phyloP scores from a whole-genome alignment of 64 coral and sea anemone species.

The Dendronephthya gigantea region DNA sequence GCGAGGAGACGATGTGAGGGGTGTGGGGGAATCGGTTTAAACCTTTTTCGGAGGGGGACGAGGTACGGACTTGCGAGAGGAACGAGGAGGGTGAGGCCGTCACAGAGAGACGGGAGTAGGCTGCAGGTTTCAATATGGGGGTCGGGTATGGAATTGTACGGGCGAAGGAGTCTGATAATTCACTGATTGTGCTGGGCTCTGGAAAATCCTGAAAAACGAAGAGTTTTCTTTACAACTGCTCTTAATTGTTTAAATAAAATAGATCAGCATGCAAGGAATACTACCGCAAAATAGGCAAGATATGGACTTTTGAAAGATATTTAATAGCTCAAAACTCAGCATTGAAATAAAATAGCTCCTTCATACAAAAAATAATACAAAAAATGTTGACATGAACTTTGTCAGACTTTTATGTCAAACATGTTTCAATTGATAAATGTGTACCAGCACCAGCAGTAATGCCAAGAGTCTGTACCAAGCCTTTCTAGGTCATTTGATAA shows the following conservation, averaged over 20 bases:
- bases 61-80: background rate
- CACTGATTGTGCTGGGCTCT: background rate
- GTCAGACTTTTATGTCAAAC: too few species aligned
- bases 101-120: conserved; percentile 1
- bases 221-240: background rate
- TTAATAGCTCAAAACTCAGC: too few species aligned
- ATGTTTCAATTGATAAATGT: too few species aligned
- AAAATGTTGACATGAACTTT: too few species aligned
- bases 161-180: conserved; percentile 5
- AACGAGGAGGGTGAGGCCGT: background rate
- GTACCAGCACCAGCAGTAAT: too few species aligned
- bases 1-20: background rate
- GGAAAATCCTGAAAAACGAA: conserved; percentile 48
- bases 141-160: conserved; percentile 43
- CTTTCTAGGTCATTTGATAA: too few species aligned
- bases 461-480: too few species aligned
- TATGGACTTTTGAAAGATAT: too few species aligned
- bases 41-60: background rate
- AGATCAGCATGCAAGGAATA: too few species aligned
- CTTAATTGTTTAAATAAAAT: background rate
- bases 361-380: too few species aligned
- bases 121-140: conserved; percentile 47
- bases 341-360: too few species aligned
- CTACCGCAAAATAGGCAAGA: too few species aligned
- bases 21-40: background rate